Percentiles rank a stretch among this genome's conserved stretches.
phyloP scores from a whole-genome alignment of 1,140 invertebrate genomes.

The Schlechtendalia chinensis region DNA sequence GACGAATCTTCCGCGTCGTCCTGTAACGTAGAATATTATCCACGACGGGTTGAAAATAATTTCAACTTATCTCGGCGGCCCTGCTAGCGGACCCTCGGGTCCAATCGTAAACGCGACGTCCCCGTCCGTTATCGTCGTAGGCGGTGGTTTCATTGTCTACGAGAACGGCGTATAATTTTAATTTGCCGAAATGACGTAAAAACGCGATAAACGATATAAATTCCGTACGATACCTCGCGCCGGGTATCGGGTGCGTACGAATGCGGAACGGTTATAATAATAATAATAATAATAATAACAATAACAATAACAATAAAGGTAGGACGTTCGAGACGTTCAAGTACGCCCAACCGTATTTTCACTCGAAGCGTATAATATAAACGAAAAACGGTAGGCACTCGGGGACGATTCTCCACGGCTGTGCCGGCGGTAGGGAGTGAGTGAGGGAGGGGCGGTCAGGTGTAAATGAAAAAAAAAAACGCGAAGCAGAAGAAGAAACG shows the following conservation, averaged over 20 bases:
- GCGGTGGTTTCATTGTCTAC: background rate
- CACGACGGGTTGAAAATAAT: background rate
- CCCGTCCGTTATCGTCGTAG: too few species aligned
- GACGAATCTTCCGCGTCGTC: background rate
- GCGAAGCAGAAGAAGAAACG: too few species aligned
- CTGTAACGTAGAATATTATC: background rate
- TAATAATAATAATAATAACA: background rate
- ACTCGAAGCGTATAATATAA: background rate
- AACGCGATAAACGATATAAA: background rate
- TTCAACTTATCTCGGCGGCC: background rate
- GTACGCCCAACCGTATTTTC: background rate
- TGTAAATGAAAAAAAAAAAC: background rate
- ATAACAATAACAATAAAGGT: background rate
- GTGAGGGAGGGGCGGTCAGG: background rate
- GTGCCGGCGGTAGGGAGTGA: too few species aligned
- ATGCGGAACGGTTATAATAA: background rate
- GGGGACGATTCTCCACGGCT: background rate
- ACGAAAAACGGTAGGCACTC: background rate
- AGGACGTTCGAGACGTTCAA: background rate
- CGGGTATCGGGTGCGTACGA: background rate
- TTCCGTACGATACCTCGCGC: slow-evolving; percentile 7
- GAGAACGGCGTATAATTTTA: slow-evolving; percentile 24
- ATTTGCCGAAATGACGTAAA: background rate
- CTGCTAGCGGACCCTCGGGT: too few species aligned
- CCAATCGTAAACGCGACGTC: too few species aligned